Base-by-base conservation (phyloP, 2,888 invertebrate species). In the Saturnia japonica region DNA sequence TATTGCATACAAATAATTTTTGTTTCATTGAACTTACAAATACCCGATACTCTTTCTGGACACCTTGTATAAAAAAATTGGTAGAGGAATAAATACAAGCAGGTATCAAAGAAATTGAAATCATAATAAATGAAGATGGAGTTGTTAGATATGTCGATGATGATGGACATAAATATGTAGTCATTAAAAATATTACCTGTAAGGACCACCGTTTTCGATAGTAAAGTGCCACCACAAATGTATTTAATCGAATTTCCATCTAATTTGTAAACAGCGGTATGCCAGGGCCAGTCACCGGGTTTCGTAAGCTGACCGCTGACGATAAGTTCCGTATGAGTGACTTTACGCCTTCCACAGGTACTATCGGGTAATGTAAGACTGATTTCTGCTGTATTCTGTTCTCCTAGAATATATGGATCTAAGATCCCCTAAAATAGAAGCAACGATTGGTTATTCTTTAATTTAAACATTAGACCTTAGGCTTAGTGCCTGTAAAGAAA, bases 211-310 rank as follows among this genome's bases (percentile, higher is more conserved):
- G 76, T 81, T 54, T 83, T 84, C 0, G 87, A 84, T 0, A 91
- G 72, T 57, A 92, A 72, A 8, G 88, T 89, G 2, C 91, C 91
- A 3, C 91, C 91, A 73, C 91, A 91, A 9, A 85, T 87, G 62
- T 89, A 91, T 34, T 78, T 82, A 7, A 86, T 76, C 0, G 71
- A 72, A 0, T 74, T 67, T 12, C 78, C 76, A 3, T 82, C 77
- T 0, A 84, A 68, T 66, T 80, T 82, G 54, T 86, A 88, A 34
- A 92, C 71, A 0, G 91, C 91, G 0, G 78, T 84, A 75, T 91
- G 92, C 91, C 91, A 92, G 0, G 91, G 91, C 90, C 90, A 92
- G 72, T 91, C 90, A 0, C 91, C 91, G 8, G 88, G 83, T 62
- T 87, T 85, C 0, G 89, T 86, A 0, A 81, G 75, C 11, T 75